Evolutionary conservation across 2,888 invertebrate genomes (phyloP).

Genomic region (Gerris lacustris): DNA sequence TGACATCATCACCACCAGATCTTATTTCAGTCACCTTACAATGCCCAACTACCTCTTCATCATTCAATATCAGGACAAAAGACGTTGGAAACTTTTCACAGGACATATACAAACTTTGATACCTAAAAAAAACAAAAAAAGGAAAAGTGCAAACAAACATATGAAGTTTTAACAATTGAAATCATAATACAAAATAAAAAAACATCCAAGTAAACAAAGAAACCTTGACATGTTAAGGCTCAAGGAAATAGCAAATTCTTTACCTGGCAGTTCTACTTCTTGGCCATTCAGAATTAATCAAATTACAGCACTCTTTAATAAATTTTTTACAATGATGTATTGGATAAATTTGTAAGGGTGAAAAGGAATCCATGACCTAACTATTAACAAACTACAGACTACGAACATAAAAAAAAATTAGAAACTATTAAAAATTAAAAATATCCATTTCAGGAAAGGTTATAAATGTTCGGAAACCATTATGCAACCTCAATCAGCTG

Average conservation of each 20-base stretch:
- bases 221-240: too few relatives aligned
- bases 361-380: not conserved
- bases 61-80: constrained; percentile 32
- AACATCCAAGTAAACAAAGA: too few relatives aligned
- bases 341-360: constrained; percentile 22
- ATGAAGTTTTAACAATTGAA: constrained; percentile 5
- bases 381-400: not conserved
- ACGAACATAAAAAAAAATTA: not conserved
- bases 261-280: constrained; percentile 25
- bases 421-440: too few relatives aligned
- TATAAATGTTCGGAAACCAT: too few relatives aligned
- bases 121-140: constrained; percentile 35
- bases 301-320: constrained; percentile 23
- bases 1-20: constrained; percentile 55
- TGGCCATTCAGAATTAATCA: constrained; percentile 27
- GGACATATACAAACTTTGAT: constrained; percentile 60
- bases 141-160: not conserved
- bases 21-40: constrained; percentile 64
- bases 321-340: constrained; percentile 23
- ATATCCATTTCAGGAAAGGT: too few relatives aligned
- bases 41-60: constrained; percentile 56
- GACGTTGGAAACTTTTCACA: constrained; percentile 55
- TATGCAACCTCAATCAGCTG: too few relatives aligned
- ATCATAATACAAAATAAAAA: not conserved
- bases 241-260: too few relatives aligned